These are phyloP conservation scores for Cetonia aurata DNA, from an alignment of 2,888 invertebrate species.

Conservation along the genomic window DNA sequence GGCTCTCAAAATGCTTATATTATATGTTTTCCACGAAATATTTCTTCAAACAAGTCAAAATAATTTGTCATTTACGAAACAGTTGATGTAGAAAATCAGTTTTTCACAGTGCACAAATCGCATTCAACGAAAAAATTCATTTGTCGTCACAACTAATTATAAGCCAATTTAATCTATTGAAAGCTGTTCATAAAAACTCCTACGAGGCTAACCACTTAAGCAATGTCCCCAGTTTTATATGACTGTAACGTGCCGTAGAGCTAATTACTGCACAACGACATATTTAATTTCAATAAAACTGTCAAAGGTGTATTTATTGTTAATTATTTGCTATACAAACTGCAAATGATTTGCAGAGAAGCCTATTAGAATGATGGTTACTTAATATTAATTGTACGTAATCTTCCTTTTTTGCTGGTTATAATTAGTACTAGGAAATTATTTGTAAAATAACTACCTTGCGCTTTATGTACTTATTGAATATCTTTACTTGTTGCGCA, in stretches of 20 bases:
- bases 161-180: neutral
- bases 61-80: too few relatives aligned
- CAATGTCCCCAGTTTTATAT: neutral
- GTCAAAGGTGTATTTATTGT: constrained; percentile 28
- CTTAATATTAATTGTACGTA: constrained; percentile 15
- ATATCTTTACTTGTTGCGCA: neutral
- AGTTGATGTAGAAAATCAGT: too few relatives aligned
- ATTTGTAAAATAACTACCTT: too few relatives aligned
- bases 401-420: neutral
- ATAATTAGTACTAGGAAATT: constrained; percentile 2
- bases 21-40: too few relatives aligned
- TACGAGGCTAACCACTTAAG: constrained; percentile 2
- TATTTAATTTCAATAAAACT: constrained; percentile 18
- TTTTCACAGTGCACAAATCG: too few relatives aligned
- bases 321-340: constrained; percentile 7
- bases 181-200: constrained; percentile 2
- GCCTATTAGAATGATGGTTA: constrained; percentile 1
- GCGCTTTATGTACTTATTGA: neutral
- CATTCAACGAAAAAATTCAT: neutral
- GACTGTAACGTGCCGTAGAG: constrained; percentile 3
- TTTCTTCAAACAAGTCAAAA: too few relatives aligned
- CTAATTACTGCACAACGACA: constrained; percentile 28
- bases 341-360: constrained; percentile 12
- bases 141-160: neutral
- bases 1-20: too few relatives aligned